Base-by-base conservation (phyloP, 2,797 vertebrate species). In the Champsocephalus gunnari region DNA sequence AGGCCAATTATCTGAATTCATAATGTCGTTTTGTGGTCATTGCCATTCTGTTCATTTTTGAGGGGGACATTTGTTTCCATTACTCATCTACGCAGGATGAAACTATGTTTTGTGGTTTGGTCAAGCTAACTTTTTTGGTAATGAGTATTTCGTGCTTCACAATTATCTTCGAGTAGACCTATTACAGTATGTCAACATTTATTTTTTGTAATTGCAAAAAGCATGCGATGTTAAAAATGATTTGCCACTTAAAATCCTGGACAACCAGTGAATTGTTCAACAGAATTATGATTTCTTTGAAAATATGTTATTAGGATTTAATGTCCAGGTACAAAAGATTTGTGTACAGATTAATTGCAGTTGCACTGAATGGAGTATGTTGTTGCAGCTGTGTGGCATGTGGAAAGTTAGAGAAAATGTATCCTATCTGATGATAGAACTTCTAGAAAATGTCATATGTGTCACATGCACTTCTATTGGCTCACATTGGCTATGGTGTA, bases 121-220 rank as follows among this genome's bases (percentile, higher is more conserved):
- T 65, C 57, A 65, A 21, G 6, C 24, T 45, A 71, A 83, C 59
- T 59, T 64, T 70, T 68, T 48, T 28, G 17, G 24, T 47, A 38
- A 57, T 59, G 19, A 62, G 24, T 17, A 41, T 81, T 82, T 77
- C 11, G 51, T 48, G 45, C 2, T 44, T n/a, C 66, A 34, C 59
- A 75, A 68, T 79, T 75, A 80, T 79, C 32, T 67, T 21, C 41
- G 11, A 62, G 69, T 68, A 71, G 38, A 55, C n/a, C 66, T 62
- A 34, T n/a, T 8, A 21, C 21, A 21, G 21, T 21, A 16, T 66
- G 12, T 55, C 47, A 11, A 48, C 9, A 3, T 17, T 19, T 47
- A n/a, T 7, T 55, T 4, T 54, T 32, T 68, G 19, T 69, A 61
- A 65, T 61, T 24, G 34, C 13, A 76, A 66, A 34, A 62, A 17